Conservation (phyloP, 2,113 vertebrate genomes). For the Tenebrosternarchus preto region DNA sequence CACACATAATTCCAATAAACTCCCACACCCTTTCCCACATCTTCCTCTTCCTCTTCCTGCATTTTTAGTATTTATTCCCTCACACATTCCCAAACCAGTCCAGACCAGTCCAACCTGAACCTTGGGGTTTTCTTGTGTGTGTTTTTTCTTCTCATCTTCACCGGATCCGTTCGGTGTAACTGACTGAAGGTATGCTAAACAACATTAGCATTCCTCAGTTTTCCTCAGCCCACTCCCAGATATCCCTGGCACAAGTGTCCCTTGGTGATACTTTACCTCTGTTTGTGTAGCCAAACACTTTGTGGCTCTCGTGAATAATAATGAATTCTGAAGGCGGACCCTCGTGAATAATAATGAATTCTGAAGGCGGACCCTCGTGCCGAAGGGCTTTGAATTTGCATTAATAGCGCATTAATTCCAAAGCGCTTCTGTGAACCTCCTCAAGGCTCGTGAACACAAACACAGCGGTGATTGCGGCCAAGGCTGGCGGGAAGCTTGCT, state of each 20-base stretch:
- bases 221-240: background rate
- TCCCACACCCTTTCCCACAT: background rate
- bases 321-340: background rate
- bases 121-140: too few relatives aligned
- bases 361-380: background rate
- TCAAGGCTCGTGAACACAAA: conserved; percentile 1
- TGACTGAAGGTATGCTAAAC: background rate
- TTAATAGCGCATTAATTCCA: background rate
- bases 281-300: background rate
- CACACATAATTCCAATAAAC: background rate
- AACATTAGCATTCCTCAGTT: conserved; percentile 1
- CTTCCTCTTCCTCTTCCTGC: background rate
- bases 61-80: background rate
- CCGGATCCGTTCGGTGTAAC: background rate
- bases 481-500: background rate
- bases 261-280: background rate
- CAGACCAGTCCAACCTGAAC: too few relatives aligned
- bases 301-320: conserved; percentile 22
- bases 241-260: background rate
- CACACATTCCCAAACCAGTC: too few relatives aligned
- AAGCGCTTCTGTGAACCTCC: background rate
- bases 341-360: background rate
- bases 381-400: background rate
- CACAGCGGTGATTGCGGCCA: background rate
- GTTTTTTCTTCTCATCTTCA: conserved; percentile 10